Evolutionary conservation across 2,888 invertebrate genomes (phyloP).

Genomic region (Phortica okadai): DNA sequence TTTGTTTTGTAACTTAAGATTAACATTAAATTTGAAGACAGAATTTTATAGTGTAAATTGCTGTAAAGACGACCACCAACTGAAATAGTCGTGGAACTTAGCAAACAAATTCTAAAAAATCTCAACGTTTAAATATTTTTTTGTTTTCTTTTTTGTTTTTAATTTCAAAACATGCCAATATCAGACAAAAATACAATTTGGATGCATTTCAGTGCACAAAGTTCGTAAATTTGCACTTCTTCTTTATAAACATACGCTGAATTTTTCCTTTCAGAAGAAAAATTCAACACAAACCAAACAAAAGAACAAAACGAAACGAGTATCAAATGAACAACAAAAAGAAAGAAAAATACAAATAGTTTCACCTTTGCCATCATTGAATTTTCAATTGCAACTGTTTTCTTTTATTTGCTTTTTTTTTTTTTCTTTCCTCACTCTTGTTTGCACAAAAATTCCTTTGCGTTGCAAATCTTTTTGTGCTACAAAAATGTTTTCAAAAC

Average conservation of each 20-base stretch:
- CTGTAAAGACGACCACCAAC: no score
- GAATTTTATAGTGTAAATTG: no score
- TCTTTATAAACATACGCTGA: background rate
- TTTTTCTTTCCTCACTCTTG: background rate
- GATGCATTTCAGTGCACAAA: constrained; percentile 18
- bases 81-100: no score
- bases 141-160: background rate
- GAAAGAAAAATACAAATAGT: background rate
- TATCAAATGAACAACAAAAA: background rate
- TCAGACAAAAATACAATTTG: background rate
- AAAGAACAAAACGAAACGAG: constrained; percentile 1
- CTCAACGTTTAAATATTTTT: background rate
- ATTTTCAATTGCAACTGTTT: constrained; percentile 7
- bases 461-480: constrained; percentile 29
- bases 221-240: constrained; percentile 4
- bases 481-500: constrained; percentile 23
- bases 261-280: constrained; percentile 8
- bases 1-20: background rate
- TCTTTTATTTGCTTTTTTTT: background rate
- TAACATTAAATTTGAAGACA: no score
- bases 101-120: background rate
- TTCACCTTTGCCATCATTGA: constrained; percentile 8
- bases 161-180: constrained; percentile 2
- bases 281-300: background rate
- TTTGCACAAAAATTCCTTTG: constrained; percentile 15